Evolutionary conservation across 1,140 invertebrate species (phyloP).

Genomic region (Scaptomyza montana): DNA sequence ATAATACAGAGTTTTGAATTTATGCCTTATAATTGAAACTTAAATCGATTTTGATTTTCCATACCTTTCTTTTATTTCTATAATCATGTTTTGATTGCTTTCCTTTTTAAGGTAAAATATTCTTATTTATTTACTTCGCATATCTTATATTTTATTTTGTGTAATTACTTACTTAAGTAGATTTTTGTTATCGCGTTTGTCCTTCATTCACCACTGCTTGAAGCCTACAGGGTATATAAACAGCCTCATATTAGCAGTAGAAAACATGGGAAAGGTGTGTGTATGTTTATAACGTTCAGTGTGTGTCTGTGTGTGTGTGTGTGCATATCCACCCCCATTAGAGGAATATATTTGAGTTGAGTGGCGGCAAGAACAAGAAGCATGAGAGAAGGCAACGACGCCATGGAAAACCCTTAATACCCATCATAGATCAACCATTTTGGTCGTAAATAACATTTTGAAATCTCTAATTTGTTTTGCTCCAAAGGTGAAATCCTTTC

Average conservation of each 20-base stretch:
- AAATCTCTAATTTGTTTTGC: constrained; percentile 81
- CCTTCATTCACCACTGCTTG: neutral
- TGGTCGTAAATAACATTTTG: constrained; percentile 73
- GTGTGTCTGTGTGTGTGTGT: constrained; percentile 9
- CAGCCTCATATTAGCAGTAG: constrained; percentile 15
- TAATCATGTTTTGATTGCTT: no score
- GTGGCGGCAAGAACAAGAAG: constrained; percentile 19
- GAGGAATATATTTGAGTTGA: neutral
- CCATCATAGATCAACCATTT: constrained; percentile 78
- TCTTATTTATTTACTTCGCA: no score
- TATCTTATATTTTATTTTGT: no score
- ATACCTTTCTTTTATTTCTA: no score
- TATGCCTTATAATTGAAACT: no score
- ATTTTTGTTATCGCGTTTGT: no score
- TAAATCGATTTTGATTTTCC: no score
- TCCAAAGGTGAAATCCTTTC: constrained; percentile 73
- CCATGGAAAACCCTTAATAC: constrained; percentile 69
- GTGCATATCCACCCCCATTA: constrained; percentile 27
- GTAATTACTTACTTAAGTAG: no score
- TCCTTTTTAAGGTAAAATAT: no score
- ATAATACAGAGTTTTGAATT: no score
- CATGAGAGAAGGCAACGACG: constrained; percentile 18
- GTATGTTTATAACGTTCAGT: constrained; percentile 22
- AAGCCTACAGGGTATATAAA: constrained; percentile 7
- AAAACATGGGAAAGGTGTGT: constrained; percentile 6